phyloP scores from a whole-genome alignment of 1,140 invertebrate species.

The Atta texana region DNA sequence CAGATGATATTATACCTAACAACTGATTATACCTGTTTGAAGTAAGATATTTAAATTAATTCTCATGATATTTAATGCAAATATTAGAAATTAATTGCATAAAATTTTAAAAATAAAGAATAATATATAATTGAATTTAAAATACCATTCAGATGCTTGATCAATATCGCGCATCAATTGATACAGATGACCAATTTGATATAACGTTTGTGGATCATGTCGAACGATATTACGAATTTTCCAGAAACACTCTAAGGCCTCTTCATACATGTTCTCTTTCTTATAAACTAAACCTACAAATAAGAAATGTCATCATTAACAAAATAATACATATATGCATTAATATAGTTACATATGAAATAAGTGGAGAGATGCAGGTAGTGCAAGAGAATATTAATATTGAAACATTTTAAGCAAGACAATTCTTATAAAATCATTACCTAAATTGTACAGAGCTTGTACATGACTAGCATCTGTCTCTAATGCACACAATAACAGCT shows the following conservation, averaged over 20 bases:
- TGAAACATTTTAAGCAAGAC: not conserved
- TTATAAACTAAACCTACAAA: slow-evolving; percentile 90
- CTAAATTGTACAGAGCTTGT: slow-evolving; percentile 97
- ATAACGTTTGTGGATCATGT: slow-evolving; percentile 94
- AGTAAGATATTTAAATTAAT: slow-evolving; percentile 7
- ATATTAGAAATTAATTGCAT: slow-evolving; percentile 15
- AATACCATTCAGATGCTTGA: slow-evolving; percentile 91
- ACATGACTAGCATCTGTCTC: slow-evolving; percentile 94
- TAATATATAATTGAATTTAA: slow-evolving; percentile 43
- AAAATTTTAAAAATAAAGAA: slow-evolving; percentile 28
- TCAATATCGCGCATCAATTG: slow-evolving; percentile 92
- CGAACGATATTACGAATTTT: slow-evolving; percentile 93
- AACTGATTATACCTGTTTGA: slow-evolving; percentile 92
- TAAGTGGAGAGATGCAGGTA: not conserved
- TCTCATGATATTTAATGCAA: not conserved
- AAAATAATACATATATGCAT: slow-evolving; percentile 35
- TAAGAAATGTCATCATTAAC: slow-evolving; percentile 12
- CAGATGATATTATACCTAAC: slow-evolving; percentile 93
- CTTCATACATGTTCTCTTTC: slow-evolving; percentile 90
- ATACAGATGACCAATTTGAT: slow-evolving; percentile 94
- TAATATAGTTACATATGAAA: not conserved
- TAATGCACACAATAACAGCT: slow-evolving; percentile 92
- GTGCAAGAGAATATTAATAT: slow-evolving; percentile 16
- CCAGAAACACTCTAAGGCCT: slow-evolving; percentile 93
- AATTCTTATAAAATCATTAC: slow-evolving; percentile 80